phyloP scores from a whole-genome alignment of 2,888 invertebrate genomes.

The Clostera curtula region DNA sequence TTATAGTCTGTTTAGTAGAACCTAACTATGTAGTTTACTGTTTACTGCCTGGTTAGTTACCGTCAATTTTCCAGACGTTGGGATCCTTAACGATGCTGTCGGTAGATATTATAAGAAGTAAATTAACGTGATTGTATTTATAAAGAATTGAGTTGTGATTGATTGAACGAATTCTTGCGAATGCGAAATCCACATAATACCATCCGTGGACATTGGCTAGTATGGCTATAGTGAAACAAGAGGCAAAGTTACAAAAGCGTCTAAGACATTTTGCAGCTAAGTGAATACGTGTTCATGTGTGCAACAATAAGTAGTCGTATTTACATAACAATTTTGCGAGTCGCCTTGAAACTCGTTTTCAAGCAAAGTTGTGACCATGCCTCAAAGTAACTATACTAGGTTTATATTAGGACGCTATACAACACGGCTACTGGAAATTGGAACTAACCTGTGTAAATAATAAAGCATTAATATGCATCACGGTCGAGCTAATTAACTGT shows the following conservation, averaged over 20 bases:
- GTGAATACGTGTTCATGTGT: conserved; percentile 27
- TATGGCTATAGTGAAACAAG: conserved; percentile 5
- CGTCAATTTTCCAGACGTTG: too few species aligned
- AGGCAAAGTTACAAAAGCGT: conserved; percentile 10
- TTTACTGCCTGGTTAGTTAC: too few species aligned
- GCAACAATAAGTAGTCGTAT: conserved; percentile 39
- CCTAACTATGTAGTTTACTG: too few species aligned
- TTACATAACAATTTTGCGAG: conserved; percentile 58
- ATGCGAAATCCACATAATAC: not conserved
- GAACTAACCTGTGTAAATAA: not conserved
- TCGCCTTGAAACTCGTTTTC: conserved; percentile 38
- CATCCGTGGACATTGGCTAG: not conserved
- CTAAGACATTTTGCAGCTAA: conserved; percentile 17
- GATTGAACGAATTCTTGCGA: too few species aligned
- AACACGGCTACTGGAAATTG: conserved; percentile 4
- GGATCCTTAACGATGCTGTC: too few species aligned
- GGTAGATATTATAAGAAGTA: too few species aligned
- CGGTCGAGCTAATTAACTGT: conserved; percentile 16
- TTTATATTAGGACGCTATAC: conserved; percentile 3
- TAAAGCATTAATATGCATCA: conserved; percentile 18
- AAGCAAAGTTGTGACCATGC: conserved; percentile 18
- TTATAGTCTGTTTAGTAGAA: too few species aligned
- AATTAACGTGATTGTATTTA: too few species aligned
- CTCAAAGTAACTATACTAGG: conserved; percentile 14
- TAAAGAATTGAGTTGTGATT: too few species aligned